A percentile compares a stretch with the other conserved stretches of the same genome.
Evolutionary conservation across 2,113 vertebrate genomes (phyloP).

Genomic region (Bolborhynchus lineola): DNA sequence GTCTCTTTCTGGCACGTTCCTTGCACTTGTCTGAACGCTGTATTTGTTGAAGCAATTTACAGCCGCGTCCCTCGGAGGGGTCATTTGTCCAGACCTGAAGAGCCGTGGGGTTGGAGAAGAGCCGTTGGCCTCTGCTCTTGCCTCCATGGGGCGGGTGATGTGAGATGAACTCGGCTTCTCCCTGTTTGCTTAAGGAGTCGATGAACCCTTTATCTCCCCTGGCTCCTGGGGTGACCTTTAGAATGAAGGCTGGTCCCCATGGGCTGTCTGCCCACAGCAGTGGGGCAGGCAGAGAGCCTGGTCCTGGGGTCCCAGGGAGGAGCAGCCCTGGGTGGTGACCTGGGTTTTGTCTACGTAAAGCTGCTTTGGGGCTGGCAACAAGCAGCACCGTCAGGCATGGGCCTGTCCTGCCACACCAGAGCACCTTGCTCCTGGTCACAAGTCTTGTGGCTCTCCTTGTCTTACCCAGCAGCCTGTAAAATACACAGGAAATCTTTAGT

Average conservation of each 20-base stretch:
- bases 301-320: background rate
- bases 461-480: background rate
- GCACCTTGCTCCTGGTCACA: background rate
- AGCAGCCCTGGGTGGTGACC: background rate
- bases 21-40: conserved; percentile 43
- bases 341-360: background rate
- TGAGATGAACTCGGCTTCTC: background rate
- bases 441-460: background rate
- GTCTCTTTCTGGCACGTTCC: conserved; percentile 8
- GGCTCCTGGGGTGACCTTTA: background rate
- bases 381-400: rapidly evolving
- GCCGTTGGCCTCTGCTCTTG: background rate
- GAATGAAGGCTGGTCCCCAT: background rate
- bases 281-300: background rate
- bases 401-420: rapidly evolving
- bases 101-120: background rate
- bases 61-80: background rate
- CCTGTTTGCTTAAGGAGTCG: background rate
- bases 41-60: conserved; percentile 31
- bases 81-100: background rate
- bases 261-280: background rate
- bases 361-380: background rate
- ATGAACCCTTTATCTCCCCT: background rate
- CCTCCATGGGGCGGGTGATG: background rate
- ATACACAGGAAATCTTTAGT: background rate